phyloP scores from a whole-genome alignment of 2,113 vertebrate species.

The Crotalus horridus region DNA sequence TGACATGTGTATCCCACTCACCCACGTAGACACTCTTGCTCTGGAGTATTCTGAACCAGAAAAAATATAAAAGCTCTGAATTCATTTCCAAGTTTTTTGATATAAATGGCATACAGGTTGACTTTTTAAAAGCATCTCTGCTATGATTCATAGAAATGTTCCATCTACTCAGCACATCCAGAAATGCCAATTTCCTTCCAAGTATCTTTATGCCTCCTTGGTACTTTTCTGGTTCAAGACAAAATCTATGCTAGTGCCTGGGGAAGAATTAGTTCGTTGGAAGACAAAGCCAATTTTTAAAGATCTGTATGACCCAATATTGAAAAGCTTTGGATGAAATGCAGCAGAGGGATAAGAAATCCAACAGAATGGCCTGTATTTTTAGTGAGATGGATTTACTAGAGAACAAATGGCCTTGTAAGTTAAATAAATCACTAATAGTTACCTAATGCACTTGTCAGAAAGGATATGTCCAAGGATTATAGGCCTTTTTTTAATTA shows the following conservation, averaged over 20 bases:
- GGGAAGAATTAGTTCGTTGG: not conserved
- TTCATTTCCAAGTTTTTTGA: not conserved
- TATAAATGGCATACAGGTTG: not conserved
- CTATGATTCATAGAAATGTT: not conserved
- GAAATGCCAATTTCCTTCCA: not conserved
- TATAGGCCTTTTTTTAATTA: constrained; percentile 1
- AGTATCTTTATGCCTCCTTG: not conserved
- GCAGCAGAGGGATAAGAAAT: not conserved
- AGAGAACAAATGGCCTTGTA: constrained; percentile 3
- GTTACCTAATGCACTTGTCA: not conserved
- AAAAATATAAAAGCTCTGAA: not conserved
- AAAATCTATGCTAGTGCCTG: not conserved
- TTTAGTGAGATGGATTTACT: constrained; percentile 7
- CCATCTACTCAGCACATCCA: not conserved
- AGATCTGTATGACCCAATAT: constrained; percentile 1
- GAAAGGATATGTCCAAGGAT: constrained; percentile 7
- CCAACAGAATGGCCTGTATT: not conserved
- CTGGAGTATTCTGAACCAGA: not conserved
- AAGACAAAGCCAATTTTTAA: not conserved
- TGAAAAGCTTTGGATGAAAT: not conserved
- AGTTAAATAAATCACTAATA: constrained; percentile 17
- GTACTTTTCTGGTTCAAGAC: not conserved
- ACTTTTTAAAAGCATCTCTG: not conserved
- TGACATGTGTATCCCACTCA: not conserved
- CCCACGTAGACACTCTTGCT: not conserved